phyloP scores from a whole-genome alignment of 2,888 invertebrate genomes.

The Chouioia cunea region DNA sequence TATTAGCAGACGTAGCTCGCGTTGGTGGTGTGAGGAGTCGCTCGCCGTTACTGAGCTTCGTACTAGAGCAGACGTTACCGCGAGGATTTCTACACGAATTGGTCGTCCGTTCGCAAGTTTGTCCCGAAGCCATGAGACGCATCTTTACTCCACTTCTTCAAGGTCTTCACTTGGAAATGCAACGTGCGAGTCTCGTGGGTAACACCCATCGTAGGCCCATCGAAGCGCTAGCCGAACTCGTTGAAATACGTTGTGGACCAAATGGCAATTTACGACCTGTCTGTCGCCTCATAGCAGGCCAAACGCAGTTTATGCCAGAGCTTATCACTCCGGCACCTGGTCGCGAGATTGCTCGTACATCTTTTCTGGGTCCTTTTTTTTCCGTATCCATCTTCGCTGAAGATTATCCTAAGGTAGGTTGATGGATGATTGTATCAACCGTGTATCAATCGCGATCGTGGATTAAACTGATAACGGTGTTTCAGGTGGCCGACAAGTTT shows the following conservation, averaged over 20 bases:
- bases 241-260: constrained; percentile 81
- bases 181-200: constrained; percentile 77
- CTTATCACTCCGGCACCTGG: constrained; percentile 83
- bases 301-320: constrained; percentile 81
- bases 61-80: constrained; percentile 80
- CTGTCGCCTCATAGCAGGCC: constrained; percentile 76
- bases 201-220: constrained; percentile 78
- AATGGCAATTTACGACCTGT: constrained; percentile 81
- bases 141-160: constrained; percentile 80
- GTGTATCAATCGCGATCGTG: too few relatives aligned
- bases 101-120: constrained; percentile 74
- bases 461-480: not conserved
- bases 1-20: constrained; percentile 53
- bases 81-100: constrained; percentile 81
- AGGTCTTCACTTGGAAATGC: constrained; percentile 78
- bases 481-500: constrained; percentile 80
- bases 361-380: constrained; percentile 92
- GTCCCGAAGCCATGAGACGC: constrained; percentile 73
- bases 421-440: not conserved
- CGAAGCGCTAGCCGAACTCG: constrained; percentile 82
- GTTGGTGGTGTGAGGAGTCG: constrained; percentile 58
- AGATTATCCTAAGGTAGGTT: constrained; percentile 81
- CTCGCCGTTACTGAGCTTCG: constrained; percentile 79
- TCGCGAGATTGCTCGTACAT: constrained; percentile 86
- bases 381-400: constrained; percentile 93